Evolutionary conservation across 2,797 vertebrate genomes (phyloP), one percentile per base, ranked within the genome.

Genomic region (Channallabes apus): DNA sequence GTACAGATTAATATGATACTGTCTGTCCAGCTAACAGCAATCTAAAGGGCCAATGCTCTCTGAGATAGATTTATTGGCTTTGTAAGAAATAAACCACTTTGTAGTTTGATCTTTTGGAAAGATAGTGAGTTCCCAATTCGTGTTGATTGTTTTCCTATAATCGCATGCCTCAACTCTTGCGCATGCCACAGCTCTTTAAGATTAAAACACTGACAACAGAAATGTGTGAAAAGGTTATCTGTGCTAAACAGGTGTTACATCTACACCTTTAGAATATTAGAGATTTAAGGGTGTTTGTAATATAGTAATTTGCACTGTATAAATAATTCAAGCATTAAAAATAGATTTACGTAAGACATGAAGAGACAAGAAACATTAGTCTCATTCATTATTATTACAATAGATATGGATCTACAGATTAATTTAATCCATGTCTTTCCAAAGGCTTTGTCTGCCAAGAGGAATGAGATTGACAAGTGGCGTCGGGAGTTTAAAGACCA

Each of bases 401-500:
- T 32, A 5, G 29, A 51, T 65, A 65, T 20, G 24, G 41, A 67
- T 54, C 9, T 22, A 9, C 20, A 73, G 17, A 64, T 56, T 18
- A 18, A 11, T 46, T 46, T 1, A 22, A 27, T 75, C 8, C 4
- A 15, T 51, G 32, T 20, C 2, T 8, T 87, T 24, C 29, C 9
- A 14, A 71, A 99, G 98, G 96, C 96, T 62, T 93, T 99, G 84
- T 93, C 93, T 11, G 94, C 96, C 87, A 98, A 98, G 89, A 95
- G 91, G 86, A 98, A 96, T 6, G 98, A 99, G 87, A 96, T 98
- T 20, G 98, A 99, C 83, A 98, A 97, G 84, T 98, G 97, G 96
- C 93, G 98, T 82, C 94, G 97, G 83, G 97, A 99, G 89, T 98
- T 99, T 92, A 98, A 98, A 90, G 97, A 99, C 46, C 97, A 98